Base-by-base conservation (phyloP, 2,113 vertebrate species). In the Oreochromis tanganicae region DNA sequence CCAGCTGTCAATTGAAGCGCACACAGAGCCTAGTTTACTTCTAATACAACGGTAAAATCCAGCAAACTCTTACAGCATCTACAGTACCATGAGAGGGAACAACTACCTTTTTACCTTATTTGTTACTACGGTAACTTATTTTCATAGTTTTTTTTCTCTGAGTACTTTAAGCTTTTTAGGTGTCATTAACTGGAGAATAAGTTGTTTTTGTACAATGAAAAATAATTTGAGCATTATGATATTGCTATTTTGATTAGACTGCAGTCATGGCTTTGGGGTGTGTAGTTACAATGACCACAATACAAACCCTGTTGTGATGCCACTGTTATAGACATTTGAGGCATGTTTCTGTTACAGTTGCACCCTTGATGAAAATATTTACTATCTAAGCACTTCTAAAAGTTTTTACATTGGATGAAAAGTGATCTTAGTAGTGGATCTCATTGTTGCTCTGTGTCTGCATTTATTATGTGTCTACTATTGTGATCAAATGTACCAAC, bases 111-210 rank as follows among this genome's bases (percentile, higher is more conserved):
- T 81, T 66, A 75, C 6, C 29, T 66, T 85, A 85, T 94, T 90
- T 80, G 56, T 84, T 92, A 85, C 81, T 83, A 85, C 57, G 73
- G 71, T 96, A 96, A 96, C 85, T 96, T 96, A 96, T 96, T 96
- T 87, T 91, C 80, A 71, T 86, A 41, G n/a, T 85, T 85, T 89
- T 89, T 68, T 54, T 88, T 41, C 78, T 92, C 48, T 84, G 78
- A 73, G 55, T 87, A 91, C 46, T 85, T 63, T 94, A 83, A 83
- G 85, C 88, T 89, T 86, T 93, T 92, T 95, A 84, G 91, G 90
- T 93, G 92, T 91, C 61, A 57, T 83, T 88, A 95, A 96, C 94
- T 96, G 95, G 94, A 96, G 91, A 81, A 84, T 84, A 81, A 87
- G 59, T 83, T 88, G 57, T 48, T 87, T 92, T 88, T 94, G 93